Evolutionary conservation across 2,888 invertebrate species (phyloP), one percentile per base, ranked within the genome.

Genomic region (Athalia cordata): DNA sequence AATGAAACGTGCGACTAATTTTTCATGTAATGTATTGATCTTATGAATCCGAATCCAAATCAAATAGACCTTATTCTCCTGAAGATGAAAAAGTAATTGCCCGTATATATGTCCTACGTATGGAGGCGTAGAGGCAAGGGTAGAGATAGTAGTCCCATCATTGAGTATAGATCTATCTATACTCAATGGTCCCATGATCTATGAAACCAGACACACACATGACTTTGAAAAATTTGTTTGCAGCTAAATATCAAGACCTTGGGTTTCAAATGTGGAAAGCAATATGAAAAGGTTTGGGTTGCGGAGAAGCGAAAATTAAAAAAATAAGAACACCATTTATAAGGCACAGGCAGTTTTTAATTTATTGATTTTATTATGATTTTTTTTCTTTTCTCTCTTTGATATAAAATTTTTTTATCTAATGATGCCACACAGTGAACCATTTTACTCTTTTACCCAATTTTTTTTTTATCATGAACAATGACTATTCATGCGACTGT

Each of bases 361-460:
- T 83, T 82, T 82, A 85, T 85, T 86, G 85, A 86, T 85, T 88
- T 88, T 88, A 87, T 89, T 89, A 85, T 87, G 86, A 87, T 88
- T 86, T 84, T 87, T 86, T 84, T 85, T n/a, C n/a, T n/a, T 85
- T 84, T 85, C 86, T 61, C n/a, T 89, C 87, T 89, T 89, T 85
- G 86, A 89, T 89, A 90, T 89, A 90, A 90, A 90, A 90, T 89
- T 89, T 90, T 89, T 90, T 85, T 86, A 86, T 89, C 87, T 86
- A 89, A 88, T 87, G 88, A 89, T 89, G 88, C 87, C 89, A 87
- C 87, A 85, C 87, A 86, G 84, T 87, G 86, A 87, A 87, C 86
- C 86, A 87, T 87, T 85, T 86, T 85, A 45, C 8, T 79, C 75
- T 83, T 89, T 89, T 90, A 85, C 87, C 43, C 45, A 52, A 64